A percentile compares a stretch with the other conserved stretches of the same genome.
These are phyloP conservation scores for Rhopalosiphum maidis DNA, from an alignment of 1,140 invertebrate genomes.

Conservation along the genomic window DNA sequence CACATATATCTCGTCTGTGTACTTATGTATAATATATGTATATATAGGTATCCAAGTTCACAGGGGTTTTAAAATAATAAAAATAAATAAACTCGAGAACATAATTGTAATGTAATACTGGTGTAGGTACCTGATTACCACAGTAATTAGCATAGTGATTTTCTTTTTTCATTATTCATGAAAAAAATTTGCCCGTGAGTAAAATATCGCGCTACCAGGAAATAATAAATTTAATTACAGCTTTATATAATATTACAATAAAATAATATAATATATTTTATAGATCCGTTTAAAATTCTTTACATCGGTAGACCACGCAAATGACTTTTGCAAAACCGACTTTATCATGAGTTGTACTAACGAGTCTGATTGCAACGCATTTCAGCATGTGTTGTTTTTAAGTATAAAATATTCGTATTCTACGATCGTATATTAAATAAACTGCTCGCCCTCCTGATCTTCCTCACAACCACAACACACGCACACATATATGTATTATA, in stretches of 20 bases:
- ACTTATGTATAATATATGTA: not conserved
- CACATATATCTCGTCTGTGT: not conserved
- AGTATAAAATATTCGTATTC: not conserved
- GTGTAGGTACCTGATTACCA: not conserved
- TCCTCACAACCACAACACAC: not conserved
- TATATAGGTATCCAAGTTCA: not conserved
- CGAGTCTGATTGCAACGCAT: not conserved
- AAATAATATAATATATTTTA: not conserved
- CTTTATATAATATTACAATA: not conserved
- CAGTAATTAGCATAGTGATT: constrained; percentile 19
- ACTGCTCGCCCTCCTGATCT: not conserved
- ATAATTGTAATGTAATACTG: not conserved
- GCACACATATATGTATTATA: not conserved
- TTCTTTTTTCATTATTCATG: not conserved
- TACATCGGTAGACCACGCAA: not conserved
- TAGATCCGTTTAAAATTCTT: not conserved
- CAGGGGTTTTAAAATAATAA: not conserved
- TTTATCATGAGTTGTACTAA: not conserved
- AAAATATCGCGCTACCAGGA: not conserved
- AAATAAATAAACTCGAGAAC: constrained; percentile 6
- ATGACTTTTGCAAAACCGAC: not conserved
- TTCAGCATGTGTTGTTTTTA: not conserved
- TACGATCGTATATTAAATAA: not conserved
- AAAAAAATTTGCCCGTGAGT: not conserved
- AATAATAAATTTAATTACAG: constrained; percentile 22